Evolutionary conservation across 2,113 vertebrate species (phyloP).

Genomic region (Colistium nudipinnis): DNA sequence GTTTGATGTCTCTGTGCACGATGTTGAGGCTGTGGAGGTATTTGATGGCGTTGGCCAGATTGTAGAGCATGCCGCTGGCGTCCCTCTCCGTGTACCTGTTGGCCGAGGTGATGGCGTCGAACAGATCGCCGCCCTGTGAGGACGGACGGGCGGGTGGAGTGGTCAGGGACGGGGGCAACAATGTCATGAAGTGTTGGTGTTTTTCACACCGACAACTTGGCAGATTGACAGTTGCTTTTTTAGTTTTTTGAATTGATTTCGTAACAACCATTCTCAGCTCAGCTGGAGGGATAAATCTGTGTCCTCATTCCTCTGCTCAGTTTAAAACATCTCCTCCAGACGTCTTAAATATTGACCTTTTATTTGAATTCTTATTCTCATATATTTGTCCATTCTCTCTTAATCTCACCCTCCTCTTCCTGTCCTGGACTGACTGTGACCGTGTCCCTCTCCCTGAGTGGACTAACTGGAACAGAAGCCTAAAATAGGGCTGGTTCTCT

Average conservation of each 20-base stretch:
- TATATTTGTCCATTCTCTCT: constrained; percentile 14
- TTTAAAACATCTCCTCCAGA: constrained; percentile 3
- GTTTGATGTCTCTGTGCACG: constrained; percentile 98
- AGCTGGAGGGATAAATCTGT: constrained; percentile 23
- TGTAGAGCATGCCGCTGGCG: constrained; percentile 97
- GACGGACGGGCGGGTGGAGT: not conserved
- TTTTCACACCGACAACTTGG: constrained; percentile 19
- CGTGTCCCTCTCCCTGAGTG: constrained; percentile 35
- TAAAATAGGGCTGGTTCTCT: constrained; percentile 63
- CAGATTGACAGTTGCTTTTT: constrained; percentile 22
- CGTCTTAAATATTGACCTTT: constrained; percentile 34
- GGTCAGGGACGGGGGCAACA: constrained; percentile 9
- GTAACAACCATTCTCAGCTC: constrained; percentile 15
- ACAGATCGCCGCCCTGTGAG: constrained; percentile 94
- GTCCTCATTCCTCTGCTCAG: constrained; percentile 13
- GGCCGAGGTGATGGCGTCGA: constrained; percentile 98
- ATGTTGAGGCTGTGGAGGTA: constrained; percentile 98
- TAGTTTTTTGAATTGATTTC: constrained; percentile 32
- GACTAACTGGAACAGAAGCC: constrained; percentile 64
- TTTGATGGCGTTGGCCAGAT: constrained; percentile 96
- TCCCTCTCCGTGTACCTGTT: constrained; percentile 98
- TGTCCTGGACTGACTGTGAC: not conserved
- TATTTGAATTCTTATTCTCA: constrained; percentile 1
- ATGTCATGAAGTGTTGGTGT: not conserved
- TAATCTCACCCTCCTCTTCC: not conserved